These are phyloP conservation scores for Proteles cristata DNA, from an alignment of 2,113 vertebrate genomes.

Conservation along the genomic window DNA sequence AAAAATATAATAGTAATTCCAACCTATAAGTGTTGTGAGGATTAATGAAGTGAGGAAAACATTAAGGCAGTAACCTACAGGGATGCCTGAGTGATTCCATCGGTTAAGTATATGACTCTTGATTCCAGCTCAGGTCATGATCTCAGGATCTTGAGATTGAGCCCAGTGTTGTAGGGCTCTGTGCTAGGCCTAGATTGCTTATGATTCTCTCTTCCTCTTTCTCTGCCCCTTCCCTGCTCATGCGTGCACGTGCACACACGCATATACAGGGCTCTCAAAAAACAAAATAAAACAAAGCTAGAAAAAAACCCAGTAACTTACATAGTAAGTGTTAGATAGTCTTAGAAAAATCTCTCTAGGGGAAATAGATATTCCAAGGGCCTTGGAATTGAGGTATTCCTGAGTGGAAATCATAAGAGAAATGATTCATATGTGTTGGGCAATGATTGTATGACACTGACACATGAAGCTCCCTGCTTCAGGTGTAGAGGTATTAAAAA, in stretches of 20 bases:
- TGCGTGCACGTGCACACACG: no score
- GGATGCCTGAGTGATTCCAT: no score
- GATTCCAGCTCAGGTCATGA: no score
- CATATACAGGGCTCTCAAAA: no score
- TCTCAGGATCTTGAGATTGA: no score
- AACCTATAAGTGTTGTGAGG: neutral
- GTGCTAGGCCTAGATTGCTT: no score
- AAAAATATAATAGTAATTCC: neutral
- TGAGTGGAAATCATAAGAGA: neutral
- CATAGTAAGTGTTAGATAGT: neutral
- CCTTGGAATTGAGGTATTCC: neutral
- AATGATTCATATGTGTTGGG: neutral
- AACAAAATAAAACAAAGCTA: no score
- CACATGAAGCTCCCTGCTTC: neutral
- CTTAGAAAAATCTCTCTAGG: neutral
- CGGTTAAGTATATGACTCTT: no score
- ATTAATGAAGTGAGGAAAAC: neutral
- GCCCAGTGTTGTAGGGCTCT: no score
- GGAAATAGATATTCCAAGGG: neutral
- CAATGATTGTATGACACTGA: neutral
- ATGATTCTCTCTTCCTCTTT: no score
- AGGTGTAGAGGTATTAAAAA: neutral
- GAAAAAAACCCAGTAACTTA: neutral
- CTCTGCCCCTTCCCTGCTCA: no score
- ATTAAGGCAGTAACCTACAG: neutral